These are phyloP conservation scores for Melospiza georgiana DNA, from an alignment of 2,113 vertebrate species.

Conservation along the genomic window DNA sequence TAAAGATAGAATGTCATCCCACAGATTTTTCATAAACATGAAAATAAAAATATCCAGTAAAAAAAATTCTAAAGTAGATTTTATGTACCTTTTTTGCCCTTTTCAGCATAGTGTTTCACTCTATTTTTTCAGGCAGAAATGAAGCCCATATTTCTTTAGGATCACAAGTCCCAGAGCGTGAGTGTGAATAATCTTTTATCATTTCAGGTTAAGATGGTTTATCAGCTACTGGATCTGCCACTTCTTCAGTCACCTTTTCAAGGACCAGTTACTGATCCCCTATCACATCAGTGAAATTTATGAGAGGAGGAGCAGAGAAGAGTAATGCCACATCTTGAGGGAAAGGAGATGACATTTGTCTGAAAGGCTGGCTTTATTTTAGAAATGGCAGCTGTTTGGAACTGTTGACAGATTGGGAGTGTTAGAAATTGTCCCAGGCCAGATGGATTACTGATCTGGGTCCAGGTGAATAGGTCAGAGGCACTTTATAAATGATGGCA, in stretches of 20 bases:
- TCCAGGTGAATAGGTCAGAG: constrained; percentile 42
- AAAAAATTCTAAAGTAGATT: background rate
- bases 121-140: background rate
- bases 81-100: background rate
- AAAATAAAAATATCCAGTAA: background rate
- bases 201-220: background rate
- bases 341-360: background rate
- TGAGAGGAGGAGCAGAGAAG: background rate
- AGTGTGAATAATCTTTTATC: constrained; percentile 32
- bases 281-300: background rate
- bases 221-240: constrained; percentile 35
- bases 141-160: background rate
- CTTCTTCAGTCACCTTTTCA: constrained; percentile 33
- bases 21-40: background rate
- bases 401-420: constrained; percentile 36
- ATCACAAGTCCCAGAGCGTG: background rate
- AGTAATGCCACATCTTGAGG: background rate
- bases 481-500: constrained; percentile 28
- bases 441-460: constrained; percentile 1
- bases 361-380: constrained; percentile 31
- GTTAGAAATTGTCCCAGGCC: constrained; percentile 19
- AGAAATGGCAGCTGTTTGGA: constrained; percentile 37
- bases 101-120: background rate
- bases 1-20: background rate
- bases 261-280: background rate